These are phyloP conservation scores for Drosophila cardini DNA, from an alignment of 1,140 invertebrate genomes.

Conservation along the genomic window DNA sequence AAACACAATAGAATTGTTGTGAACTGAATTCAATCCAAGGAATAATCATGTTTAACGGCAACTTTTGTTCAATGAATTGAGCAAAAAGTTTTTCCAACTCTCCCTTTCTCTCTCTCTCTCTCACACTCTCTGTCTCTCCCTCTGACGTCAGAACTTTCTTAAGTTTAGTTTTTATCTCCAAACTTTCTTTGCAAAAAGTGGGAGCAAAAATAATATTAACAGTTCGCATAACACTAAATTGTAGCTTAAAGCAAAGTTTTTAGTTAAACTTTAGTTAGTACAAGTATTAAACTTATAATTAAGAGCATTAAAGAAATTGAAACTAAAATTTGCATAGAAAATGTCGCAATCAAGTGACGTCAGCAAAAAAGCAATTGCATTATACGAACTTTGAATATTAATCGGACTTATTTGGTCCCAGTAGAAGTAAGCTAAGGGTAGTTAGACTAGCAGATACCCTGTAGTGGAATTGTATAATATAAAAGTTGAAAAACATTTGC, in stretches of 20 bases:
- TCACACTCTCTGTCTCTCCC: too few species aligned
- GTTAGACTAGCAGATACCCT: not conserved
- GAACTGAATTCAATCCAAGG: not conserved
- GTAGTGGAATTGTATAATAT: too few species aligned
- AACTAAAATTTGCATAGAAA: slow-evolving; percentile 1
- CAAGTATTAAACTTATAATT: not conserved
- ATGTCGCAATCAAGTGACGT: not conserved
- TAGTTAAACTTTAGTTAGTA: not conserved
- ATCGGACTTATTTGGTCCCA: not conserved
- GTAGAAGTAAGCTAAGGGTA: not conserved
- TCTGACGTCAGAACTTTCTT: slow-evolving; percentile 7
- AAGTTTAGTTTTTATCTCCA: not conserved
- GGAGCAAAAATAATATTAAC: not conserved
- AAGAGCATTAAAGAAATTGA: not conserved
- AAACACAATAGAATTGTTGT: not conserved
- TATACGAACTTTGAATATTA: not conserved
- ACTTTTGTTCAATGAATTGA: slow-evolving; percentile 15
- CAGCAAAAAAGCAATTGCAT: not conserved
- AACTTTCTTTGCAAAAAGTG: not conserved
- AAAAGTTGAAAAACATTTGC: too few species aligned
- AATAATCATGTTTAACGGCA: not conserved
- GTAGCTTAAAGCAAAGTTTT: not conserved
- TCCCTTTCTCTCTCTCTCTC: too few species aligned
- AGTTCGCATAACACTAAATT: not conserved
- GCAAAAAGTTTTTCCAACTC: slow-evolving; percentile 3